Evolutionary conservation across 1,140 invertebrate genomes (phyloP).

Genomic region (Drosophila sulfurigaster): DNA sequence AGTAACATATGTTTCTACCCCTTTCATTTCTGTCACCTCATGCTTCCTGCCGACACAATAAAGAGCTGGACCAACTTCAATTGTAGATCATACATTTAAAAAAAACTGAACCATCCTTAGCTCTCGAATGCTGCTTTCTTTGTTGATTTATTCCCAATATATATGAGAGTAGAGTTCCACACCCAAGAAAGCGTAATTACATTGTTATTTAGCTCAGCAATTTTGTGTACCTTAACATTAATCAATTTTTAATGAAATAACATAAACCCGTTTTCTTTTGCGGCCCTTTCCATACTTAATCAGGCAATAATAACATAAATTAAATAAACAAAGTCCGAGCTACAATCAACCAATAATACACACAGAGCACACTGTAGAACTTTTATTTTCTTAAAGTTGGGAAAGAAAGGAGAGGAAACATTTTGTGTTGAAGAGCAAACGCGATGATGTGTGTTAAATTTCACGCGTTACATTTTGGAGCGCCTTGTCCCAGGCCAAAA

Average conservation of each 20-base stretch:
- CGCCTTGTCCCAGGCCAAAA: constrained; percentile 17
- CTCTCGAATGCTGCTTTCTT: not conserved
- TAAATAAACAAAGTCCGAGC: constrained; percentile 71
- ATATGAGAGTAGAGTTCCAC: constrained; percentile 12
- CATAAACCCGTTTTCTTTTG: constrained; percentile 52
- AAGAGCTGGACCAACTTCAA: not conserved
- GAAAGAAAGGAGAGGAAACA: constrained; percentile 15
- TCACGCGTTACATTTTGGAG: constrained; percentile 70
- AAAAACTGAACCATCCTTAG: not conserved
- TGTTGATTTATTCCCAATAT: constrained; percentile 10
- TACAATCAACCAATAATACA: constrained; percentile 48
- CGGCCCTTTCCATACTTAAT: constrained; percentile 69
- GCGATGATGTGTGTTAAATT: constrained; percentile 78
- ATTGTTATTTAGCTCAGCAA: constrained; percentile 52
- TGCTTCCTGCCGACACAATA: not conserved
- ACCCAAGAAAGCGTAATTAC: constrained; percentile 37
- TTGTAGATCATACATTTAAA: not conserved
- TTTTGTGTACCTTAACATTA: constrained; percentile 52
- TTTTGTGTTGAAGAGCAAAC: constrained; percentile 27
- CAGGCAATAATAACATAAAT: constrained; percentile 82
- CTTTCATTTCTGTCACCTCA: not conserved
- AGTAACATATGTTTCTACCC: not conserved
- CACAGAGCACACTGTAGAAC: constrained; percentile 31
- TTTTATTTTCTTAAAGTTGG: constrained; percentile 67
- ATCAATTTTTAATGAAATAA: constrained; percentile 76